These are phyloP conservation scores for Andrena bucephala DNA, from an alignment of 2,888 invertebrate species.

Conservation along the genomic window DNA sequence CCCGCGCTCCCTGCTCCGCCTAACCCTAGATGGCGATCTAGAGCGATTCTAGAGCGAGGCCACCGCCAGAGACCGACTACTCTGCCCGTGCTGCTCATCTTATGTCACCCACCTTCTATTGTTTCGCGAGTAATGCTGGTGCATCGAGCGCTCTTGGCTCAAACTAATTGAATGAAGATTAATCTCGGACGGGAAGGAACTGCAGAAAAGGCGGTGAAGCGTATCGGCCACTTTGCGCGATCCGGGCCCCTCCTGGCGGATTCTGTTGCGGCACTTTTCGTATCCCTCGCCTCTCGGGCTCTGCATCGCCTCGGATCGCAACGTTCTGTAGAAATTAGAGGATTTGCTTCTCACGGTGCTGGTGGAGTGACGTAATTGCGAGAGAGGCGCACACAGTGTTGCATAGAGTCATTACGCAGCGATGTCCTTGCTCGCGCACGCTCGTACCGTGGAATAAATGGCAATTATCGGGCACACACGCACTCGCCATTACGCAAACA, in stretches of 20 bases:
- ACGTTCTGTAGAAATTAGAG: too few relatives aligned
- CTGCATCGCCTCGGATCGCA: too few relatives aligned
- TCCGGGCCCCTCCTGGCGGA: too few relatives aligned
- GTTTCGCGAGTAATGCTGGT: slow-evolving; percentile 22
- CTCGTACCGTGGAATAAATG: background rate
- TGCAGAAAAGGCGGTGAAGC: background rate
- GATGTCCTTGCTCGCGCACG: background rate
- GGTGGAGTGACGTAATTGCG: background rate
- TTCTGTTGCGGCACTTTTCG: too few relatives aligned
- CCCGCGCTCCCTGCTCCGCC: slow-evolving; percentile 19
- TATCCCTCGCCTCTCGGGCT: too few relatives aligned
- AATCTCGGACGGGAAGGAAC: background rate
- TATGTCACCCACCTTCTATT: slow-evolving; percentile 39
- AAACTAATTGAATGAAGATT: slow-evolving; percentile 27
- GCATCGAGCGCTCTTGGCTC: slow-evolving; percentile 5
- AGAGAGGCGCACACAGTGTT: background rate
- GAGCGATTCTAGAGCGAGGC: slow-evolving; percentile 64
- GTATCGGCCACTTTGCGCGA: too few relatives aligned
- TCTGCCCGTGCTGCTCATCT: slow-evolving; percentile 44
- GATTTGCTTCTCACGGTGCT: background rate
- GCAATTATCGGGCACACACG: background rate
- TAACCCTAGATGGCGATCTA: slow-evolving; percentile 58
- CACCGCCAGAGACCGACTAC: slow-evolving; percentile 52
- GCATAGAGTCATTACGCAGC: background rate
- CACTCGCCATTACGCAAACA: background rate